phyloP scores from a whole-genome alignment of 1,140 invertebrate species.

The Lepidurus arcticus region DNA sequence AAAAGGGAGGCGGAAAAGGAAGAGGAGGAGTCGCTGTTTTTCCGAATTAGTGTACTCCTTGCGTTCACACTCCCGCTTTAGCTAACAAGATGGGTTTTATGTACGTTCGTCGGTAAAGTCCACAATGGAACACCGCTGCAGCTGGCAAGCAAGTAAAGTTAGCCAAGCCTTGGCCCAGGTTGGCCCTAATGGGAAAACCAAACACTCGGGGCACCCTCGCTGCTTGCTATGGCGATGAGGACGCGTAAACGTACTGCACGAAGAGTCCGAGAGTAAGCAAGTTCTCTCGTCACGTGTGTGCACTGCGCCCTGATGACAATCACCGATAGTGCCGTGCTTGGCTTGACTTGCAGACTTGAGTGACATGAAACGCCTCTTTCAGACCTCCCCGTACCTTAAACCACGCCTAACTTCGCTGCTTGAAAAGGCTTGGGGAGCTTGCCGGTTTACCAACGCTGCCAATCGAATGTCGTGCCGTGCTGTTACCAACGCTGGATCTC shows the following conservation, averaged over 20 bases:
- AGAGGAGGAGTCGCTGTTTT: not conserved
- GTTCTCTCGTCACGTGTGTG: conserved; percentile 17
- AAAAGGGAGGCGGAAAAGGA: not conserved
- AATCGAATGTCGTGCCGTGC: conserved; percentile 2
- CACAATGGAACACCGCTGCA: conserved; percentile 17
- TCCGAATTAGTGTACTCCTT: conserved; percentile 16
- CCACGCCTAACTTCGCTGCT: not conserved
- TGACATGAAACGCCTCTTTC: conserved; percentile 19
- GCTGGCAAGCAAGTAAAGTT: conserved; percentile 21
- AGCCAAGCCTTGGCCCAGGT: not conserved
- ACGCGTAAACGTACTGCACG: conserved; percentile 20
- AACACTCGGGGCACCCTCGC: conserved; percentile 5
- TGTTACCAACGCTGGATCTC: not conserved
- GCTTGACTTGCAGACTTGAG: conserved; percentile 21
- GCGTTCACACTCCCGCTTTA: conserved; percentile 14
- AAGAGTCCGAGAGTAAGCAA: conserved; percentile 15
- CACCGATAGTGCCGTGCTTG: conserved; percentile 13
- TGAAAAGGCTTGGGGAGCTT: not conserved
- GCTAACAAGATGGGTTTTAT: conserved; percentile 13
- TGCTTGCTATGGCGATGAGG: conserved; percentile 1
- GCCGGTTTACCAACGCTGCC: not conserved
- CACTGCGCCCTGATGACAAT: conserved; percentile 20
- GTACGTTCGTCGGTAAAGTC: conserved; percentile 17
- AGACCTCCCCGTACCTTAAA: conserved; percentile 12
- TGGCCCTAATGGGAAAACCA: conserved; percentile 17